Conservation (phyloP, 2,888 invertebrate species). For the Acrobasis consociella region DNA sequence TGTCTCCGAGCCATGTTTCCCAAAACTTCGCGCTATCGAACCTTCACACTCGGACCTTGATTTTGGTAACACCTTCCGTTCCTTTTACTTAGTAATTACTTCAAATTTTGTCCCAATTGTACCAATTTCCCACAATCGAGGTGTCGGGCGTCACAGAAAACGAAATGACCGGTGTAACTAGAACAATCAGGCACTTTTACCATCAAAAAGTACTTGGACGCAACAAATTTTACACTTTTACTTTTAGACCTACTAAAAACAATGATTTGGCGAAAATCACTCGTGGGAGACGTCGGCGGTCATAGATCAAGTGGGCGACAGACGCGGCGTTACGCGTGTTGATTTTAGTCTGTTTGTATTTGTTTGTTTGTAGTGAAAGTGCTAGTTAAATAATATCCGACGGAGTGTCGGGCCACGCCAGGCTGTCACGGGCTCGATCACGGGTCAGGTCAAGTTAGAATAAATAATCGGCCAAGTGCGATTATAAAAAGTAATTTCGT, state of each 20-base stretch:
- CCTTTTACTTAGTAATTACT: neutral
- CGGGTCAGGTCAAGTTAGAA: no score
- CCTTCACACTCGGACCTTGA: no score
- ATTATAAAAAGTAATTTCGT: no score
- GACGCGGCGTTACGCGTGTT: neutral
- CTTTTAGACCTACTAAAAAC: conserved; percentile 60
- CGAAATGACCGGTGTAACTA: conserved; percentile 21
- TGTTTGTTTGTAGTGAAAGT: neutral
- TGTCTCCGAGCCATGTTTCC: no score
- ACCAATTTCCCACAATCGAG: conserved; percentile 1
- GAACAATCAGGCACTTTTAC: conserved; percentile 34
- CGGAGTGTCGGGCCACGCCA: no score
- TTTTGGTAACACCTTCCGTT: no score
- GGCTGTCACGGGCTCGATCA: no score
- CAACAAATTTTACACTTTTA: conserved; percentile 61
- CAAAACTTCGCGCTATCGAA: no score
- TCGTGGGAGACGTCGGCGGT: conserved; percentile 35
- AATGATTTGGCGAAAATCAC: conserved; percentile 61
- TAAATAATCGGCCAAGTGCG: no score
- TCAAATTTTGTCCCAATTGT: neutral
- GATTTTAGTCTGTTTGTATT: neutral
- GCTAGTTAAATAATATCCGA: no score
- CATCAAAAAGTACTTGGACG: conserved; percentile 36
- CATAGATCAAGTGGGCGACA: conserved; percentile 32
- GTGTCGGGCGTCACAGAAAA: neutral